Evolutionary conservation across 2,113 vertebrate species (phyloP).

Genomic region (Dermatemys mawii): DNA sequence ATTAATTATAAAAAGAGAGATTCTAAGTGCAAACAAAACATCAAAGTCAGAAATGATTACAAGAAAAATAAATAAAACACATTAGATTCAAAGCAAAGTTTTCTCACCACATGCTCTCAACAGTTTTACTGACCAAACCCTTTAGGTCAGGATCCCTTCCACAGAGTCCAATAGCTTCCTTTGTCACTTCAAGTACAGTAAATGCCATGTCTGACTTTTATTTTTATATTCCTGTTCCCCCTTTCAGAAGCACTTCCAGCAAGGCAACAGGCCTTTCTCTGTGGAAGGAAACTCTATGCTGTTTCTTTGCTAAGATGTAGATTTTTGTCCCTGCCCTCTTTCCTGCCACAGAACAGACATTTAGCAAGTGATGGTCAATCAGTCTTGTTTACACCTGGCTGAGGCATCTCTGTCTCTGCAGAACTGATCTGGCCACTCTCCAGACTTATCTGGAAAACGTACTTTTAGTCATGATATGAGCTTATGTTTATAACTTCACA

Average conservation of each 20-base stretch:
- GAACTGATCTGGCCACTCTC: neutral
- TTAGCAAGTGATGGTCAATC: neutral
- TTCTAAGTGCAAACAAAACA: neutral
- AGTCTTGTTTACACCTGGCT: neutral
- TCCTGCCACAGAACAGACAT: neutral
- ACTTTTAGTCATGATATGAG: neutral
- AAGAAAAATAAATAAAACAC: neutral
- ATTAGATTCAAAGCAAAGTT: neutral
- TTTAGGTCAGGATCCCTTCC: neutral
- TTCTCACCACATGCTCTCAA: neutral
- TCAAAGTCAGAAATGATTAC: neutral
- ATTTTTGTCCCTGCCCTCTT: neutral
- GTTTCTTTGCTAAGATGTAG: neutral
- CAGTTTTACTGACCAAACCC: neutral
- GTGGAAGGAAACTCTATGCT: neutral
- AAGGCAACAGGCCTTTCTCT: neutral
- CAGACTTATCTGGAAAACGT: neutral
- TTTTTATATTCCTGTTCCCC: neutral
- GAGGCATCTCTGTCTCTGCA: neutral
- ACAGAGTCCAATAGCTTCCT: neutral
- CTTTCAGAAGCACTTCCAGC: neutral
- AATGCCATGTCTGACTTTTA: neutral
- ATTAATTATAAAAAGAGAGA: neutral
- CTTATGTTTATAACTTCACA: neutral
- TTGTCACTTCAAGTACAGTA: neutral